Conservation (phyloP, 1,140 invertebrate genomes). For the Ephestia elutella region DNA sequence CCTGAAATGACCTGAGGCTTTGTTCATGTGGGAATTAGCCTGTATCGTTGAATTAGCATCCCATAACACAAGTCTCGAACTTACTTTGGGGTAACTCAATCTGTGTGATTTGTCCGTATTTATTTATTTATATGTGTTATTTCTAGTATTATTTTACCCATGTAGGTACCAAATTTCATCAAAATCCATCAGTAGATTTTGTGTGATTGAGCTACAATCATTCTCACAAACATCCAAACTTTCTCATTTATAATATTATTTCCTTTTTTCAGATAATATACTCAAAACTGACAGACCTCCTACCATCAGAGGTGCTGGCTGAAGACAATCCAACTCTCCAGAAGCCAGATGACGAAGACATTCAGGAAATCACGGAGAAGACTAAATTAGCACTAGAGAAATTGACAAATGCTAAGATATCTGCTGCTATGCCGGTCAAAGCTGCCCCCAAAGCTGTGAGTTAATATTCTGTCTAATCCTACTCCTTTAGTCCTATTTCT, state of each 20-base stretch:
- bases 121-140: no score
- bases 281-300: slow-evolving; percentile 93
- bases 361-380: slow-evolving; percentile 90
- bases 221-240: no score
- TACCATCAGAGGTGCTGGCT: slow-evolving; percentile 93
- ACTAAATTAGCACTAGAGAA: slow-evolving; percentile 89
- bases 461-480: slow-evolving; percentile 19
- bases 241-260: no score
- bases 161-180: no score
- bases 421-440: slow-evolving; percentile 86
- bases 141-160: no score
- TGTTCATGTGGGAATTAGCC: no score
- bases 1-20: no score
- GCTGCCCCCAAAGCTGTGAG: slow-evolving; percentile 77
- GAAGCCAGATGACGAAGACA: slow-evolving; percentile 89
- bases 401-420: slow-evolving; percentile 91
- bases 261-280: slow-evolving; percentile 87
- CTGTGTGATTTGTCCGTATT: neutral
- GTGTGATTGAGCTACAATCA: no score
- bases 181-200: no score
- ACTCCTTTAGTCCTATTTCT: no score
- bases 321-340: slow-evolving; percentile 93
- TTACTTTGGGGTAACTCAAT: neutral
- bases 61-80: neutral
- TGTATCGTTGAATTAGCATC: no score